Conservation (phyloP, 2,113 vertebrate species). For the Myotis lucifugus region DNA sequence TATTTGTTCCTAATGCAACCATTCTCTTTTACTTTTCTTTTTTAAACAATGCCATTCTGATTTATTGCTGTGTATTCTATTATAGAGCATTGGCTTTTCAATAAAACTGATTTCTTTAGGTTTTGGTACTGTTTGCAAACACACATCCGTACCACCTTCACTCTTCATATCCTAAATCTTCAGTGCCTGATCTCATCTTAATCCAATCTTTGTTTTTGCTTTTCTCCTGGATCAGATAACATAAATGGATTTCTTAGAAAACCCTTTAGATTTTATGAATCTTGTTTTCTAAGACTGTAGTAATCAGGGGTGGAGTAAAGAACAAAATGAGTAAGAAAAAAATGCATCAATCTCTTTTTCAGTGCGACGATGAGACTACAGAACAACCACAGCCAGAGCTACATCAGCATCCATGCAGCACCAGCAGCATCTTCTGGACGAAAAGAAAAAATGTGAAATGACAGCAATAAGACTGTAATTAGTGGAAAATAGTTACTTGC, state of each 20-base stretch:
- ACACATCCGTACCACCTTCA: background rate
- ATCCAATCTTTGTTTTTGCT: conserved; percentile 63
- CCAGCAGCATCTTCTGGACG: conserved; percentile 75
- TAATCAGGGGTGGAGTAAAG: conserved; percentile 53
- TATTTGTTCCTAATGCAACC: background rate
- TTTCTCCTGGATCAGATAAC: conserved; percentile 65
- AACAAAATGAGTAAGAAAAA: conserved; percentile 37
- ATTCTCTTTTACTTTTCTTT: background rate
- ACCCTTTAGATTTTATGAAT: conserved; percentile 51
- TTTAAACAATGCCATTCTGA: background rate
- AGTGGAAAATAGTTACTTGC: background rate
- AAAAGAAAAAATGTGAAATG: conserved; percentile 49
- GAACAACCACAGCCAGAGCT: background rate
- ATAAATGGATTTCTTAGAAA: conserved; percentile 66
- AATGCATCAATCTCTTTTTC: background rate
- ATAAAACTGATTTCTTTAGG: background rate
- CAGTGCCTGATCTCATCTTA: conserved; percentile 53
- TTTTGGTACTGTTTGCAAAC: background rate
- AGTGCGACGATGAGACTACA: background rate
- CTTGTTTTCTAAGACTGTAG: conserved; percentile 52
- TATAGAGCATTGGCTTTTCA: background rate
- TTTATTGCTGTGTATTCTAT: background rate
- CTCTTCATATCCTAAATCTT: conserved; percentile 47
- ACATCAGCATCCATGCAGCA: background rate
- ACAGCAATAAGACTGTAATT: background rate